Percentiles rank a stretch among this genome's conserved stretches.
Conservation (phyloP, 2,113 vertebrate genomes). For the Muntiacus muntjak region DNA sequence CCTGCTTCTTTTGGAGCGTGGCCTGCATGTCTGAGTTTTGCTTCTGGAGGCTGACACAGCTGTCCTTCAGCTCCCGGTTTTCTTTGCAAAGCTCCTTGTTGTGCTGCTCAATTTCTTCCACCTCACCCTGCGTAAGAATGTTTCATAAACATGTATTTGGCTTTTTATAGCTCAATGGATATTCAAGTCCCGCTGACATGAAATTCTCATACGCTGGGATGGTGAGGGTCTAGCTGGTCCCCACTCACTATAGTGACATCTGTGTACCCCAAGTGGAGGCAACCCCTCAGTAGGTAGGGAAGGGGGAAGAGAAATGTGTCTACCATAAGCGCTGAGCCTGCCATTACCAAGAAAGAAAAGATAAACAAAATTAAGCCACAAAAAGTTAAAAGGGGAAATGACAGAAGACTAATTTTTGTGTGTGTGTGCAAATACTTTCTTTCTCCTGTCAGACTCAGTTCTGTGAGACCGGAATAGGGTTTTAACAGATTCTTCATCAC, state of each 20-base stretch:
- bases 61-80: slow-evolving; percentile 74
- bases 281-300: not conserved
- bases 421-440: not conserved
- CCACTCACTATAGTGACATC: not conserved
- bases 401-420: not conserved
- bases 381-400: not conserved
- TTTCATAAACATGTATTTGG: not conserved
- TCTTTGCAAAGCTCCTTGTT: slow-evolving; percentile 68
- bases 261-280: not conserved
- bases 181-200: not conserved
- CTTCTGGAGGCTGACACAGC: slow-evolving; percentile 59
- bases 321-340: not conserved
- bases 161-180: not conserved
- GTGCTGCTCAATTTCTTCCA: slow-evolving; percentile 75
- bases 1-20: slow-evolving; percentile 66
- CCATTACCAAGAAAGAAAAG: not conserved
- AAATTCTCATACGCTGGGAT: not conserved
- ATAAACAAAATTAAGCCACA: not conserved
- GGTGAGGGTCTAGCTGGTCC: not conserved
- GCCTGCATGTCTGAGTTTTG: slow-evolving; percentile 59
- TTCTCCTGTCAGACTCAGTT: not conserved
- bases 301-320: not conserved
- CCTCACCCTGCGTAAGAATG: slow-evolving; percentile 66
- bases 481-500: not conserved
- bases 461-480: not conserved